phyloP scores from a whole-genome alignment of 2,797 vertebrate species.

The Glyptemys insculpta region DNA sequence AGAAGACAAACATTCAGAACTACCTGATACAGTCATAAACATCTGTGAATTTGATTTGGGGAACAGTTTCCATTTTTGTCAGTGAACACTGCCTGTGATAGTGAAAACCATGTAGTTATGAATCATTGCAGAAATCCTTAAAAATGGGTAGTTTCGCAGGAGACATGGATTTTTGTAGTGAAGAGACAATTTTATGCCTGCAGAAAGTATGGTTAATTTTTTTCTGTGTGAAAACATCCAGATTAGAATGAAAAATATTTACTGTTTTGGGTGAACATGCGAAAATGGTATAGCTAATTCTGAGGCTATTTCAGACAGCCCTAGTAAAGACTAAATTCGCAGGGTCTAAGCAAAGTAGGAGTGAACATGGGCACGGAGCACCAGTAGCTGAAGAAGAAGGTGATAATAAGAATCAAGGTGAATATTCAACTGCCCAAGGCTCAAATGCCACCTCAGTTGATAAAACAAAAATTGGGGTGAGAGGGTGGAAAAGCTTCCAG shows the following conservation, averaged over 20 bases:
- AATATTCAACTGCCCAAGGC: neutral
- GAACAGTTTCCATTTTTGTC: rapidly evolving
- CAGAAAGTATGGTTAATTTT: neutral
- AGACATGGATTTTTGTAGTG: neutral
- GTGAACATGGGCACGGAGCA: neutral
- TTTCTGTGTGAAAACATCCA: neutral
- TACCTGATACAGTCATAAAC: rapidly evolving
- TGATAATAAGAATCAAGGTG: neutral
- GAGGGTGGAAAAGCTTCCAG: neutral
- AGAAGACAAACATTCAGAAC: neutral
- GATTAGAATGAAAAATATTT: neutral
- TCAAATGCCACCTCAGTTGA: neutral
- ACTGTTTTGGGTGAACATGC: neutral
- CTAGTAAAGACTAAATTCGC: neutral
- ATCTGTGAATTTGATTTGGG: neutral
- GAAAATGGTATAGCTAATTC: neutral
- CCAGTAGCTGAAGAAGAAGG: neutral
- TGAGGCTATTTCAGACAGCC: neutral
- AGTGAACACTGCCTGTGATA: neutral
- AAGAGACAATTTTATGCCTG: neutral
- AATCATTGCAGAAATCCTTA: neutral
- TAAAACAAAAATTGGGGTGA: neutral
- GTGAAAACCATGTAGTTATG: neutral
- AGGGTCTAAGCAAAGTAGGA: neutral
- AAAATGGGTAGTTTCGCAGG: neutral